These are phyloP conservation scores for Orientallactaga bullata DNA, from an alignment of 2,113 vertebrate genomes.

Conservation along the genomic window DNA sequence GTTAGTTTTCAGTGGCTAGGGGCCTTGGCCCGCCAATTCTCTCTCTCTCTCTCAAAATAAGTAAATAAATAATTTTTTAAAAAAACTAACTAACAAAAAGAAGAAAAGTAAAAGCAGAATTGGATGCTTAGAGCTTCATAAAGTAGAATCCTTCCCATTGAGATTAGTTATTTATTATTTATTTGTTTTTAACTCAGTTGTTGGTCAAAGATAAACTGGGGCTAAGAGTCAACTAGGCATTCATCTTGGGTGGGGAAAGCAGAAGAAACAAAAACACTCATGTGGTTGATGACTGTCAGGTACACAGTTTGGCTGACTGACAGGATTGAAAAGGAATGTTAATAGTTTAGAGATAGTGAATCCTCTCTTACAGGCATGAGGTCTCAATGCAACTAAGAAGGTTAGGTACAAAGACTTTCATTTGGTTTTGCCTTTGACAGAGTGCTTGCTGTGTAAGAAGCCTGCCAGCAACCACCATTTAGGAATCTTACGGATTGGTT, in stretches of 20 bases:
- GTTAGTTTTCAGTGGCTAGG: too few relatives aligned
- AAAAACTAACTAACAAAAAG: too few relatives aligned
- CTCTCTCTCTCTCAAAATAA: too few relatives aligned
- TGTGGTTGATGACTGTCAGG: too few relatives aligned
- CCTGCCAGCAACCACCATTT: not conserved
- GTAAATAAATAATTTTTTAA: too few relatives aligned
- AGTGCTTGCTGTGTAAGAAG: not conserved
- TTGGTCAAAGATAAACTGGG: too few relatives aligned
- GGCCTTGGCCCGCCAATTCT: too few relatives aligned
- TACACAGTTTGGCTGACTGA: not conserved
- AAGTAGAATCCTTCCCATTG: not conserved
- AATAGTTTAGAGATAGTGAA: not conserved
- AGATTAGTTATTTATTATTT: not conserved
- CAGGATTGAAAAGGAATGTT: not conserved
- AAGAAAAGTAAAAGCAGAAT: too few relatives aligned
- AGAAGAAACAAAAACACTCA: not conserved
- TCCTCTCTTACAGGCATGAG: not conserved
- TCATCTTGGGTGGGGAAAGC: not conserved
- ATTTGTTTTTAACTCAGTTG: not conserved
- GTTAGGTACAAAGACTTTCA: not conserved
- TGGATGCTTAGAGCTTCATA: not conserved
- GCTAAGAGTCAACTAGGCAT: not conserved
- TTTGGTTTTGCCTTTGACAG: slow-evolving; percentile 47
- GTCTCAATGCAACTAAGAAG: not conserved
- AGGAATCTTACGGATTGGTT: not conserved